phyloP scores from a whole-genome alignment of 2,797 vertebrate genomes.

The Heteromormyrus szaboi region DNA sequence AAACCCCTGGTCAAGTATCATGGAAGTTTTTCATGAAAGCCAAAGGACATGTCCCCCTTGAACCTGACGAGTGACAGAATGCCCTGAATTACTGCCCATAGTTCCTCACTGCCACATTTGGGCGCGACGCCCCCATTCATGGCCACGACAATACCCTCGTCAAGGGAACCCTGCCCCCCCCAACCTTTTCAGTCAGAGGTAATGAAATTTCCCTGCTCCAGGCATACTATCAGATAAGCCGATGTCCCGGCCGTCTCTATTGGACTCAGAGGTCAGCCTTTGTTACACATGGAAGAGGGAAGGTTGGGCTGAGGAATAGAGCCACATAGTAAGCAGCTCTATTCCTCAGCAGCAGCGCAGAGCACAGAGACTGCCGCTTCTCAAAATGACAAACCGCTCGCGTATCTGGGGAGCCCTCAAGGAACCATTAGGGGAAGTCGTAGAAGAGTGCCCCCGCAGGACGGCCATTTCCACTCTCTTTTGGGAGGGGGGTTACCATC shows the following conservation, averaged over 20 bases:
- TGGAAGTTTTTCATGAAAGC: not conserved
- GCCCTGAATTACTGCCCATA: not conserved
- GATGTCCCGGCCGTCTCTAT: not conserved
- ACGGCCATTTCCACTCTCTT: not conserved
- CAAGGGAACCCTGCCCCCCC: not conserved
- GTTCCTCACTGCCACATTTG: not conserved
- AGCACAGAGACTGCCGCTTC: not conserved
- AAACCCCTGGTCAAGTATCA: not conserved
- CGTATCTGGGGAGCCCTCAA: not conserved
- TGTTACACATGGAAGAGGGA: not conserved
- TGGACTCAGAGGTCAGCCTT: not conserved
- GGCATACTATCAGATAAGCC: conserved; percentile 6
- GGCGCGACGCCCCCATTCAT: not conserved
- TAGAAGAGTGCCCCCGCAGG: not conserved
- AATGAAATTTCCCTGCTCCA: conserved; percentile 5
- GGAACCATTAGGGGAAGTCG: not conserved
- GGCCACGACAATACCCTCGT: not conserved
- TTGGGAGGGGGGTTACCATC: not conserved
- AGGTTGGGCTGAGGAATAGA: not conserved
- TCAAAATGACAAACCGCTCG: not conserved
- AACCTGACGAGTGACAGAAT: not conserved
- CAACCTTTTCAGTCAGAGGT: not conserved
- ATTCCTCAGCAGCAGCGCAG: not conserved
- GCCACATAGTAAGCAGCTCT: not conserved
- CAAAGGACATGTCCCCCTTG: conserved; percentile 1